phyloP scores from a whole-genome alignment of 2,888 invertebrate species.

The Phyllotreta cruciferae region DNA sequence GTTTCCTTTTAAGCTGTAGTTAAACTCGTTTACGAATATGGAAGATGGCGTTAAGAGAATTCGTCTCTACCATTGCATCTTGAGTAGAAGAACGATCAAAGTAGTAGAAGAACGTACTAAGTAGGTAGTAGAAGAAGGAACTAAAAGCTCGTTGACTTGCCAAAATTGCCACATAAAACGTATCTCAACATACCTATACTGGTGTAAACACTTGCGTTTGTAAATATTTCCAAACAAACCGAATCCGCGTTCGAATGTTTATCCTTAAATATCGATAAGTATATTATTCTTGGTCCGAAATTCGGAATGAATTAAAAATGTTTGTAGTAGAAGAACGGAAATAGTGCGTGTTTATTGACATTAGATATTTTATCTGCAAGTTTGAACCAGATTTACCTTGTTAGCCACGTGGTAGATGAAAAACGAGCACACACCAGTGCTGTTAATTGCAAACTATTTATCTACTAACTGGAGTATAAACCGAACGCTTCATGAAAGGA shows the following conservation, averaged over 20 bases:
- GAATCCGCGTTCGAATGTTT: constrained; percentile 35
- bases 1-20: constrained; percentile 1
- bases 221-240: constrained; percentile 39
- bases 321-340: constrained; percentile 46
- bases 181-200: constrained; percentile 14
- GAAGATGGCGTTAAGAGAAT: no score
- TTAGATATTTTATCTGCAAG: constrained; percentile 44
- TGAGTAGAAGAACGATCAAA: no score
- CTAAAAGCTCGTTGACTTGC: no score
- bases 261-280: constrained; percentile 38
- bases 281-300: constrained; percentile 44
- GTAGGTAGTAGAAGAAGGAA: no score
- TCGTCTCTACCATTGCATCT: no score
- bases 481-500: no score
- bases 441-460: no score
- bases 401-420: constrained; percentile 4
- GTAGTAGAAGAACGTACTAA: no score
- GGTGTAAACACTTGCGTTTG: constrained; percentile 19
- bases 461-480: no score
- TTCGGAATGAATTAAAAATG: constrained; percentile 45
- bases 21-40: not conserved
- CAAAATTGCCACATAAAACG: constrained; percentile 28
- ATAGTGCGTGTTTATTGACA: constrained; percentile 48
- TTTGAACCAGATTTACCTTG: constrained; percentile 23
- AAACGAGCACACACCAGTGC: no score